Conservation (phyloP, 2,113 vertebrate species). For the Dissostichus mawsoni region DNA sequence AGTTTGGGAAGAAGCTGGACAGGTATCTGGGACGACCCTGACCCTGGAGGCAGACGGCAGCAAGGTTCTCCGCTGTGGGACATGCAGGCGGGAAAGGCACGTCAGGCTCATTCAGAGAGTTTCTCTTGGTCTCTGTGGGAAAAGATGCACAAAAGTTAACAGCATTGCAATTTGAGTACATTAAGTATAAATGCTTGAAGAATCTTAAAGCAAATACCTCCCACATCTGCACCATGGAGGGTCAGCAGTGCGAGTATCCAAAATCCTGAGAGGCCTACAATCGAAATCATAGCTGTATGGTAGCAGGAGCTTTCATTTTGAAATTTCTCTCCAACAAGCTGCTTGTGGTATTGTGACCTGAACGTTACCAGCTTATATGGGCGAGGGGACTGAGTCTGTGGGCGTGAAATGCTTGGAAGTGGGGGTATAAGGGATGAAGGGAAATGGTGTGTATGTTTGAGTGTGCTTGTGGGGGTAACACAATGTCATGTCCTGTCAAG, state of each 20-base stretch:
- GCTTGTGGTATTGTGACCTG: not conserved
- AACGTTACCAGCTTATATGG: slow-evolving; percentile 46
- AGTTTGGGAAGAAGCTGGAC: slow-evolving; percentile 76
- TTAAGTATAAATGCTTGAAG: not conserved
- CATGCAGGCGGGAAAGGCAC: slow-evolving; percentile 84
- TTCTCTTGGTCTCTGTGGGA: not conserved
- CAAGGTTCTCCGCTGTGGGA: slow-evolving; percentile 75
- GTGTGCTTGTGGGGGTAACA: not conserved
- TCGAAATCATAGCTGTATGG: slow-evolving; percentile 53
- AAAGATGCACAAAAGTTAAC: not conserved
- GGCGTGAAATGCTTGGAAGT: slow-evolving; percentile 35
- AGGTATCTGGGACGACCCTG: slow-evolving; percentile 72
- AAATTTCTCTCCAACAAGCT: slow-evolving; percentile 11
- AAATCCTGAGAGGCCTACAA: slow-evolving; percentile 32
- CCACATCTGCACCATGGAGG: slow-evolving; percentile 38
- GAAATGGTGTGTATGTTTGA: not conserved
- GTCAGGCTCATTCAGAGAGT: slow-evolving; percentile 9
- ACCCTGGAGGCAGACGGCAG: slow-evolving; percentile 74
- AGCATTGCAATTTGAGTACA: not conserved
- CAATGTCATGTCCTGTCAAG: slow-evolving; percentile 1
- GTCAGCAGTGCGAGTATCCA: slow-evolving; percentile 52
- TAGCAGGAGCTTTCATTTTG: not conserved
- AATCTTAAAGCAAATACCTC: slow-evolving; percentile 57
- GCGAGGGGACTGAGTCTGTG: slow-evolving; percentile 1
- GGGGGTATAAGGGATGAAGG: not conserved